Percentiles rank a stretch among this genome's conserved stretches.
phyloP scores from a whole-genome alignment of 2,113 vertebrate species.

The Melanostigma gelatinosum region DNA sequence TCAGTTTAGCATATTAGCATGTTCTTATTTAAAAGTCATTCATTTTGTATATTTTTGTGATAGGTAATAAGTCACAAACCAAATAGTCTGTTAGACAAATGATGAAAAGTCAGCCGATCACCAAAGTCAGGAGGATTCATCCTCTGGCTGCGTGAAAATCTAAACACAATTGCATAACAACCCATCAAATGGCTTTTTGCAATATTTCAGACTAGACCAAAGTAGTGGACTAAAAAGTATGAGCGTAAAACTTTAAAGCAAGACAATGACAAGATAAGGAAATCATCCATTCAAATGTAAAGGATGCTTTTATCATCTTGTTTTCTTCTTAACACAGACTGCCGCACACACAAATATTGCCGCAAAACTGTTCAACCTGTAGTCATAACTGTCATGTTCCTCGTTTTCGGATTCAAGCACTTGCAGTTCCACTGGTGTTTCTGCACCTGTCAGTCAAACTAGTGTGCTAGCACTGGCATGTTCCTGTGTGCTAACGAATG shows the following conservation, averaged over 20 bases:
- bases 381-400: conserved; percentile 1
- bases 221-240: background rate
- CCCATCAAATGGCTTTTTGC: background rate
- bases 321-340: background rate
- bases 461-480: background rate
- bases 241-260: background rate
- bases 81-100: background rate
- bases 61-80: background rate
- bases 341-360: background rate
- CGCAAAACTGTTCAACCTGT: background rate
- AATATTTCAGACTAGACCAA: background rate
- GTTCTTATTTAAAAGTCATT: background rate
- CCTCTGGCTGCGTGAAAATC: background rate
- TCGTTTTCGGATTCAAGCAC: background rate
- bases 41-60: background rate
- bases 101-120: background rate
- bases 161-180: background rate
- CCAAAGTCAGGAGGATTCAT: background rate
- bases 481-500: background rate
- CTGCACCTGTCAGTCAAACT: conserved; percentile 9
- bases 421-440: background rate
- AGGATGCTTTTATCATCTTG: background rate
- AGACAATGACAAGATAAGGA: background rate
- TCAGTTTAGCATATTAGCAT: background rate
- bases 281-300: background rate